Percentiles rank a stretch among this genome's conserved stretches.
Conservation (phyloP, 2,113 vertebrate genomes). For the Gambusia affinis region DNA sequence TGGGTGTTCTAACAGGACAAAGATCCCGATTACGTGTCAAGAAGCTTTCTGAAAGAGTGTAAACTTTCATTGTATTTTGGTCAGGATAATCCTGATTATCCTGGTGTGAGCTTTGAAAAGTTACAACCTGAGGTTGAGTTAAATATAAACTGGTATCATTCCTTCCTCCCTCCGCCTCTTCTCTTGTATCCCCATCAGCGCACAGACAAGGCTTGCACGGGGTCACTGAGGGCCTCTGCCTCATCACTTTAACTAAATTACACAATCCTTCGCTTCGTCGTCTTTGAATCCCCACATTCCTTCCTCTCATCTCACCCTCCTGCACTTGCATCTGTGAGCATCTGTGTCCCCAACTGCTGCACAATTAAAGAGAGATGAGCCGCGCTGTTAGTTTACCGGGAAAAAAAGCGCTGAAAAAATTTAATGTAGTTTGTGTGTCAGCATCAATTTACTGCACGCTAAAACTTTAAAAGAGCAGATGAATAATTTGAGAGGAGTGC, state of each 20-base stretch:
- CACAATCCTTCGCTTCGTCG: conserved; percentile 56
- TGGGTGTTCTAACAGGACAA: not conserved
- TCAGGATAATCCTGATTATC: not conserved
- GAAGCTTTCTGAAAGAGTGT: not conserved
- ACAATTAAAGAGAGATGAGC: conserved; percentile 82
- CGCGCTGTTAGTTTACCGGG: conserved; percentile 76
- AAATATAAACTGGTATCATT: conserved; percentile 20
- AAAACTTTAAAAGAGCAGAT: conserved; percentile 84
- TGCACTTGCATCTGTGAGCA: conserved; percentile 68
- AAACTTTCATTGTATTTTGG: conserved; percentile 19
- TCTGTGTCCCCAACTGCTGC: conserved; percentile 72
- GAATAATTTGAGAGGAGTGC: conserved; percentile 86
- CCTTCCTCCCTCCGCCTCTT: conserved; percentile 8
- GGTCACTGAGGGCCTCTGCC: conserved; percentile 60
- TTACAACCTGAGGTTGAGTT: conserved; percentile 19
- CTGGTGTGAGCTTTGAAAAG: conserved; percentile 37
- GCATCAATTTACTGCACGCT: conserved; percentile 84
- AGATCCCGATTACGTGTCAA: no score
- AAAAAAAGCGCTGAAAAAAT: conserved; percentile 72
- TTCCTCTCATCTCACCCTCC: conserved; percentile 54
- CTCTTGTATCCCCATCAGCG: conserved; percentile 41
- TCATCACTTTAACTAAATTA: conserved; percentile 71
- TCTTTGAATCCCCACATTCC: conserved; percentile 45
- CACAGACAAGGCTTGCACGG: conserved; percentile 39
- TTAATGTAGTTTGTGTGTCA: conserved; percentile 87